Conservation (phyloP, 2,113 vertebrate genomes). For the Axis porcinus region DNA sequence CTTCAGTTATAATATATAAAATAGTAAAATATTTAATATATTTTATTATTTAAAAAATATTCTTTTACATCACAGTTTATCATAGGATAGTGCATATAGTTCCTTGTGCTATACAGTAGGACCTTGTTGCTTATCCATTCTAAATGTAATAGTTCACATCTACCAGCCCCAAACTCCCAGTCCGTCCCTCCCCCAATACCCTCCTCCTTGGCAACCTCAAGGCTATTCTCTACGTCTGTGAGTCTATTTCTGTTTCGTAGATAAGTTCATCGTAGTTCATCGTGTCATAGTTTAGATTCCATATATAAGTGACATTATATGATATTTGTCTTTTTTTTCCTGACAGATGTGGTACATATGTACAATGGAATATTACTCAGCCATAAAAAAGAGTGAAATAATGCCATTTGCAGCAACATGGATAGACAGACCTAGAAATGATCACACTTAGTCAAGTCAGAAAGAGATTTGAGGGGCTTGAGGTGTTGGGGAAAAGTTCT, state of each 20-base stretch:
- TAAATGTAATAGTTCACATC: not conserved
- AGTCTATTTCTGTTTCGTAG: not conserved
- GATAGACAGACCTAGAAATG: not conserved
- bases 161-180: not conserved
- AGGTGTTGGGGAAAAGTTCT: not conserved
- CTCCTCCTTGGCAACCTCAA: not conserved
- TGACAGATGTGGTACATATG: not conserved
- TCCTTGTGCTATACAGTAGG: not conserved
- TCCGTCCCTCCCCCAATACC: not conserved
- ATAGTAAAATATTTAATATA: not conserved
- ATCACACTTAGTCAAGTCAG: not conserved
- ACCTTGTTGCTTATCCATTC: not conserved
- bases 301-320: not conserved
- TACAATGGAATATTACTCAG: not conserved
- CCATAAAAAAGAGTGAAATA: not conserved
- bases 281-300: not conserved
- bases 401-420: not conserved
- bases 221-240: not conserved
- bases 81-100: not conserved
- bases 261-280: not conserved
- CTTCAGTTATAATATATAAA: not conserved
- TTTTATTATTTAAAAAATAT: not conserved
- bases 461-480: not conserved
- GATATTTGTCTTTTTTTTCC: not conserved
- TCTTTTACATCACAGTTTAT: not conserved